These are phyloP conservation scores for Tetrapedia diversipes DNA, from an alignment of 2,888 invertebrate species.

Conservation along the genomic window DNA sequence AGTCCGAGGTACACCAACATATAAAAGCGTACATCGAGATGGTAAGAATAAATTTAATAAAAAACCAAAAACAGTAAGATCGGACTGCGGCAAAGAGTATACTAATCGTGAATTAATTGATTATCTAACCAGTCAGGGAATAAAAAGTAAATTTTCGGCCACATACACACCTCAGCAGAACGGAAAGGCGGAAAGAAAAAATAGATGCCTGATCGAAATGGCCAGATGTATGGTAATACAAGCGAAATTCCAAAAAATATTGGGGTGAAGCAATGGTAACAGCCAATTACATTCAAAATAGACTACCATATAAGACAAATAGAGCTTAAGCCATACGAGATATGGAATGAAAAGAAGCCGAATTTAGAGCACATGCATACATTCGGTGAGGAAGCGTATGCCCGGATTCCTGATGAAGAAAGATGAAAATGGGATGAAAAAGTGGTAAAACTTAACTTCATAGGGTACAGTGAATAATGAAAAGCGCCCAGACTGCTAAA, in stretches of 20 bases:
- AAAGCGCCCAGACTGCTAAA: too few relatives aligned
- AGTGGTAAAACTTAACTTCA: background rate
- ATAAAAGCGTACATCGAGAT: too few relatives aligned
- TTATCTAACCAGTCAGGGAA: conserved; percentile 59
- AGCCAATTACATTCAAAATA: conserved; percentile 58
- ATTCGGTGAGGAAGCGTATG: conserved; percentile 59
- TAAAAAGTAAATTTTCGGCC: conserved; percentile 55
- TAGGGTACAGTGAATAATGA: too few relatives aligned
- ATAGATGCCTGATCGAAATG: conserved; percentile 59
- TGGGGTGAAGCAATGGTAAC: conserved; percentile 66
- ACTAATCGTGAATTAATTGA: too few relatives aligned
- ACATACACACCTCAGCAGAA: conserved; percentile 63
- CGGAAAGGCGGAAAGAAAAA: conserved; percentile 65
- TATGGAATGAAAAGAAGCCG: conserved; percentile 56
- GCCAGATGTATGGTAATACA: conserved; percentile 63
- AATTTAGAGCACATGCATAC: conserved; percentile 41
- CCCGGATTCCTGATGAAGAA: conserved; percentile 48
- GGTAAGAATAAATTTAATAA: background rate
- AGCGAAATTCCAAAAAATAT: conserved; percentile 28
- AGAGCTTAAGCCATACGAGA: conserved; percentile 56
- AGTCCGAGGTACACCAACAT: too few relatives aligned
- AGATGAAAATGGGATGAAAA: conserved; percentile 43
- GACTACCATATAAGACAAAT: conserved; percentile 38
- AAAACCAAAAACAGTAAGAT: conserved; percentile 3
- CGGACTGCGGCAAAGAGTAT: conserved; percentile 1